Conservation (phyloP, 2,113 vertebrate species). For the Rhabdornis inornatus region DNA sequence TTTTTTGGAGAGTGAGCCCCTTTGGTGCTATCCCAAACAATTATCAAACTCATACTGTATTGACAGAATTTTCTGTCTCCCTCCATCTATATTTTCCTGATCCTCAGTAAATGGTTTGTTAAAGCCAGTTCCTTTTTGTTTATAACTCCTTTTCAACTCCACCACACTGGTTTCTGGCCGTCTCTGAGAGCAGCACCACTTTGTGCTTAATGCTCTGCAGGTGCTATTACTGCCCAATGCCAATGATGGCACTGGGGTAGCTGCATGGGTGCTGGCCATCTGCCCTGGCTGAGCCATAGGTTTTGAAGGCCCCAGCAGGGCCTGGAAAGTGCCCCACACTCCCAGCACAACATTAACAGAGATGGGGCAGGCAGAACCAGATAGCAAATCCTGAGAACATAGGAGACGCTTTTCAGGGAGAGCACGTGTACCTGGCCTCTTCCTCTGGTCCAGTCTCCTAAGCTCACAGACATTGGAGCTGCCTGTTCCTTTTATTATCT, state of each 20-base stretch:
- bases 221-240: rapidly evolving
- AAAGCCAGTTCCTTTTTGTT: neutral
- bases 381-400: neutral
- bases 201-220: neutral
- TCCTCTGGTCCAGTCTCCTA: neutral
- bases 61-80: neutral
- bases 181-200: neutral
- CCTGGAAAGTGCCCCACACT: neutral
- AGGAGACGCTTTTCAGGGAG: neutral
- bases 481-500: neutral
- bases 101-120: neutral
- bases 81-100: neutral
- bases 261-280: neutral
- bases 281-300: neutral
- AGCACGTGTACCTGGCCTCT: neutral
- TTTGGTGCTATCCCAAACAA: neutral
- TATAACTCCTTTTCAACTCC: neutral
- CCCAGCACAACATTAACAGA: neutral
- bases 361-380: neutral
- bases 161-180: neutral
- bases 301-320: neutral
- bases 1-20: neutral
- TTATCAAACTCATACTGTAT: neutral
- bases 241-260: rapidly evolving
- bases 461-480: neutral